phyloP scores from a whole-genome alignment of 2,113 vertebrate genomes.

The Callionymus lyra region DNA sequence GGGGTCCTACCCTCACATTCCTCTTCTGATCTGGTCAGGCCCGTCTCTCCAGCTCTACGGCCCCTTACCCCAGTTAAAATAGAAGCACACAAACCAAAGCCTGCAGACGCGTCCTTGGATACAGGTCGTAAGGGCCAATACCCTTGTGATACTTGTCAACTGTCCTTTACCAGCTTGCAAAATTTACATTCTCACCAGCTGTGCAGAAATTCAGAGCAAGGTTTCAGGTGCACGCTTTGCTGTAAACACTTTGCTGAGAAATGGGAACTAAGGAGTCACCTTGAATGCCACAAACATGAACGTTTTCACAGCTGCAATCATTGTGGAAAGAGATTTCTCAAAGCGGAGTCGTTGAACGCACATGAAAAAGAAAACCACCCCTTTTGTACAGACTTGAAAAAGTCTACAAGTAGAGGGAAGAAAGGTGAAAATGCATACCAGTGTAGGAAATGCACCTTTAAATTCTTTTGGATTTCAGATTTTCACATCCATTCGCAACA shows the following conservation, averaged over 20 bases:
- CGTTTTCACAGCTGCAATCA: constrained; percentile 60
- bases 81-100: constrained; percentile 28
- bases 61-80: constrained; percentile 13
- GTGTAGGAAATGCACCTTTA: constrained; percentile 64
- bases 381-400: constrained; percentile 22
- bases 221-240: constrained; percentile 69
- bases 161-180: constrained; percentile 57
- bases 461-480: constrained; percentile 72
- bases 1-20: constrained; percentile 43
- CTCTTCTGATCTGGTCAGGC: constrained; percentile 16
- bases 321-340: constrained; percentile 69
- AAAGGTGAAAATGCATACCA: constrained; percentile 53
- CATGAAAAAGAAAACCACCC: constrained; percentile 62
- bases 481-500: constrained; percentile 65
- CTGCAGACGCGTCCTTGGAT: constrained; percentile 26
- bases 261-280: constrained; percentile 57
- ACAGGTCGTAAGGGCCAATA: constrained; percentile 37
- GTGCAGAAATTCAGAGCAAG: constrained; percentile 62
- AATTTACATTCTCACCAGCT: constrained; percentile 67
- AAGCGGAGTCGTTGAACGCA: constrained; percentile 54
- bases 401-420: constrained; percentile 44
- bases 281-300: constrained; percentile 59
- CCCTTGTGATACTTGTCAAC: constrained; percentile 66
- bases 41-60: constrained; percentile 31
- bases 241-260: constrained; percentile 61